phyloP scores from a whole-genome alignment of 2,888 invertebrate genomes.

The Uloborus plumipes region DNA sequence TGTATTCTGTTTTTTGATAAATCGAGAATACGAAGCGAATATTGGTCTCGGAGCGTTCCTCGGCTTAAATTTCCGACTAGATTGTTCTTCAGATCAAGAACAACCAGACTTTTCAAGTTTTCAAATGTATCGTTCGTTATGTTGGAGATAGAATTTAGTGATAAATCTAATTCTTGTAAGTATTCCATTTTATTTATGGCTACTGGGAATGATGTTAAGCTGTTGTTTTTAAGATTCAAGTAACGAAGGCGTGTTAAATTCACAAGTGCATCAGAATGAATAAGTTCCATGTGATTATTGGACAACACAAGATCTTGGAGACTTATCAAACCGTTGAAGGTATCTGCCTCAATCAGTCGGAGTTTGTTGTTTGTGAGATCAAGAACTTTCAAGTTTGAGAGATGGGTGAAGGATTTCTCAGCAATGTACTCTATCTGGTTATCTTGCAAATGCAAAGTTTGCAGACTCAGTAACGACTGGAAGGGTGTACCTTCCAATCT shows the following conservation, averaged over 20 bases:
- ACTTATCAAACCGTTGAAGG: constrained; percentile 88
- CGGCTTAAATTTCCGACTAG: constrained; percentile 85
- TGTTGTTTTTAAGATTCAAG: constrained; percentile 89
- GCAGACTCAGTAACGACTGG: constrained; percentile 85
- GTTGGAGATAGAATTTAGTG: constrained; percentile 87
- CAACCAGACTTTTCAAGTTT: constrained; percentile 87
- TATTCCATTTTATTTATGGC: constrained; percentile 88
- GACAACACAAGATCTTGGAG: constrained; percentile 86
- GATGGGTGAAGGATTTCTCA: constrained; percentile 88
- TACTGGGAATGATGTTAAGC: constrained; percentile 83
- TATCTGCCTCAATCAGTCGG: constrained; percentile 86
- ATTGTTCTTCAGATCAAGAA: constrained; percentile 90
- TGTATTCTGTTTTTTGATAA: constrained; percentile 87
- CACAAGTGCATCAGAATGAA: constrained; percentile 89
- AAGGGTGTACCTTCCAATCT: constrained; percentile 88
- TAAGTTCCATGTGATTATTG: constrained; percentile 85
- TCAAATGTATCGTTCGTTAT: constrained; percentile 86
- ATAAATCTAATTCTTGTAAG: constrained; percentile 88
- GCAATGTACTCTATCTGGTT: constrained; percentile 87
- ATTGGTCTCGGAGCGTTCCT: constrained; percentile 83
- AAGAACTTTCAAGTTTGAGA: constrained; percentile 91
- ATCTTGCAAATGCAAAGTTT: constrained; percentile 86
- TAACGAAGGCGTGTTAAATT: constrained; percentile 93
- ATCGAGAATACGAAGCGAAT: constrained; percentile 81
- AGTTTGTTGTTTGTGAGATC: constrained; percentile 88